Evolutionary conservation across 1,140 invertebrate genomes (phyloP).

Genomic region (Drosophila suzukii): DNA sequence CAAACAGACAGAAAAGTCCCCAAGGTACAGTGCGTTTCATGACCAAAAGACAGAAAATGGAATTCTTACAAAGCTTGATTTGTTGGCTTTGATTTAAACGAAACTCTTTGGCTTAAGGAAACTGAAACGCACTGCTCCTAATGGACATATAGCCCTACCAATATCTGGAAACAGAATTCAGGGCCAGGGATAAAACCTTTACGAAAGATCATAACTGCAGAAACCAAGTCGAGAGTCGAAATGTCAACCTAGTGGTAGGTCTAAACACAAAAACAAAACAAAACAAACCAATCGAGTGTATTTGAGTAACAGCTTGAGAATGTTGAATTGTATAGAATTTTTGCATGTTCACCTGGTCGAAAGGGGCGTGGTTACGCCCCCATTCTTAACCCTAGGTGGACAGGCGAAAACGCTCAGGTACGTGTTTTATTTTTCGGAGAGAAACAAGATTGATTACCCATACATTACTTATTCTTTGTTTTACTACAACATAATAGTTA

Average conservation of each 20-base stretch:
- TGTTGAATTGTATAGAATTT: slow-evolving; percentile 82
- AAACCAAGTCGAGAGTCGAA: slow-evolving; percentile 62
- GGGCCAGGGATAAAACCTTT: slow-evolving; percentile 13
- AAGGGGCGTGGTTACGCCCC: slow-evolving; percentile 1
- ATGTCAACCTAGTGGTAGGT: slow-evolving; percentile 66
- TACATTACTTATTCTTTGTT: slow-evolving; percentile 83
- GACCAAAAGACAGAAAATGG: slow-evolving; percentile 1
- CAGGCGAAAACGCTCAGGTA: slow-evolving; percentile 83
- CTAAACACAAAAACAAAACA: slow-evolving; percentile 64
- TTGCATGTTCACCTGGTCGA: slow-evolving; percentile 54
- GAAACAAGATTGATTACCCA: slow-evolving; percentile 87
- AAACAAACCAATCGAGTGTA: slow-evolving; percentile 77
- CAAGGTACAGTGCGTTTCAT: slow-evolving; percentile 23
- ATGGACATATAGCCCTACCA: background rate
- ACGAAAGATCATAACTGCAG: slow-evolving; percentile 30
- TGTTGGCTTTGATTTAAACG: background rate
- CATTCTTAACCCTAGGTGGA: slow-evolving; percentile 9
- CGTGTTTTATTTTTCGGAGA: slow-evolving; percentile 85
- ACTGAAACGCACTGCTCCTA: slow-evolving; percentile 21
- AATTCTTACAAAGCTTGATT: background rate
- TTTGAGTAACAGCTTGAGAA: slow-evolving; percentile 80
- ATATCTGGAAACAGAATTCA: background rate
- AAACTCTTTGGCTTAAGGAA: background rate
- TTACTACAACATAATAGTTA: slow-evolving; percentile 79
- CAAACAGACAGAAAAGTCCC: slow-evolving; percentile 25